phyloP scores from a whole-genome alignment of 1,140 invertebrate genomes.

The Protaetia brevitarsis region DNA sequence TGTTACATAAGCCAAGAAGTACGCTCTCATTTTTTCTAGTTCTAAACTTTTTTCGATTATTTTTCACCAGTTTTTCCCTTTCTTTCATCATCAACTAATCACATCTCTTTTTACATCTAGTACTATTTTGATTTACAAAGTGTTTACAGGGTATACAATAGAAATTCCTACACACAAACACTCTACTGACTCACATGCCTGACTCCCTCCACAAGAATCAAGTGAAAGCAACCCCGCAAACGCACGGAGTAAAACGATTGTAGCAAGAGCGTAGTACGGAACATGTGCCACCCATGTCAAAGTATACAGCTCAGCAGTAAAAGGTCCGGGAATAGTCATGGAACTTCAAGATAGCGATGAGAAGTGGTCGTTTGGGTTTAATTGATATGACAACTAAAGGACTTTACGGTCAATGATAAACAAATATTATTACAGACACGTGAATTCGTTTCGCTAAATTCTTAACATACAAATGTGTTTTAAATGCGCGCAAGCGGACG shows the following conservation, averaged over 20 bases:
- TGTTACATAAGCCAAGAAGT: no score
- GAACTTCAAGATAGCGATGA: constrained; percentile 1
- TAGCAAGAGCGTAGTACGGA: background rate
- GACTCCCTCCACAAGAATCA: no score
- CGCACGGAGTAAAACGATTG: background rate
- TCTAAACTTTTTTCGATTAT: no score
- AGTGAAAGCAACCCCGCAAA: background rate
- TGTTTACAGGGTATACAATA: no score
- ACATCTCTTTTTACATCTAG: no score
- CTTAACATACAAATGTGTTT: background rate
- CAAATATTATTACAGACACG: background rate
- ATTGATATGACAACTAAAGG: background rate
- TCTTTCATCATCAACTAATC: no score
- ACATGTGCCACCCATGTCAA: background rate
- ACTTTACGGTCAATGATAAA: background rate
- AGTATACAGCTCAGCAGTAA: background rate
- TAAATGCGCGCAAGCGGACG: background rate
- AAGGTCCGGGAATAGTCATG: constrained; percentile 9
- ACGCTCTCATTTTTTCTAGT: no score
- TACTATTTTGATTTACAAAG: no score
- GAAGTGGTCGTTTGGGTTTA: background rate
- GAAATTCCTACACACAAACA: no score
- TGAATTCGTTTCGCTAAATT: background rate
- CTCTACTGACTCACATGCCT: no score
- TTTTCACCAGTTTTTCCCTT: no score